phyloP scores from a whole-genome alignment of 1,140 invertebrate species.

The Drosophila ogumai region DNA sequence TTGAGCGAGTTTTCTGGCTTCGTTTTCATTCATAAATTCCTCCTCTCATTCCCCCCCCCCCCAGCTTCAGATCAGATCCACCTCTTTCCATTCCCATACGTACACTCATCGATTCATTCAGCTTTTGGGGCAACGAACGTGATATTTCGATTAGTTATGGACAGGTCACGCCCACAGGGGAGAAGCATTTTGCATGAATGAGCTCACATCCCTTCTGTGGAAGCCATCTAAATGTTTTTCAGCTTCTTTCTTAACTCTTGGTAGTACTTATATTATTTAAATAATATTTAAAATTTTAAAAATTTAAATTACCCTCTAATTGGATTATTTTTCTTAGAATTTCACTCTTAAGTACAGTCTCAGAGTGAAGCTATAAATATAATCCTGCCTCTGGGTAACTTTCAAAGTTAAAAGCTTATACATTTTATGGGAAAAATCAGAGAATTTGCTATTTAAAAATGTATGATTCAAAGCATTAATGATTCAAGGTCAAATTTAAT shows the following conservation, averaged over 20 bases:
- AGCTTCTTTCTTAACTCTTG: not conserved
- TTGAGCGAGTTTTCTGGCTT: constrained; percentile 64
- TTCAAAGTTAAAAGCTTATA: not conserved
- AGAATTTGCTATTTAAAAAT: not conserved
- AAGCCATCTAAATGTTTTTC: not conserved
- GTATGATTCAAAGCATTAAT: not conserved
- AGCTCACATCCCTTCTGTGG: constrained; percentile 26
- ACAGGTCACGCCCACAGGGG: constrained; percentile 6
- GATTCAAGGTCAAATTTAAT: not conserved
- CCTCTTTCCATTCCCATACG: constrained; percentile 9
- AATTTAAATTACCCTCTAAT: not conserved
- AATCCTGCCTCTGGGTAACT: not conserved
- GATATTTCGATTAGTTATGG: constrained; percentile 30
- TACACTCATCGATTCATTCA: constrained; percentile 61
- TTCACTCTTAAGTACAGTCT: not conserved
- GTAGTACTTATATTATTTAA: not conserved
- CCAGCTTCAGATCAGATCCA: not conserved
- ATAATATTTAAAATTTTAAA: not conserved
- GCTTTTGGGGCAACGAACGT: constrained; percentile 47
- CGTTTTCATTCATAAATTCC: constrained; percentile 44
- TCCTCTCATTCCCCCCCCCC: not conserved
- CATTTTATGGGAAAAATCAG: not conserved
- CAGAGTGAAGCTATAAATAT: not conserved
- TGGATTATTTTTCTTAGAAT: not conserved
- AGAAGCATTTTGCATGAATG: constrained; percentile 21